A percentile compares a stretch with the other conserved stretches of the same genome.
These are phyloP conservation scores for Anorthoa munda DNA, from an alignment of 2,888 invertebrate genomes.

Conservation along the genomic window DNA sequence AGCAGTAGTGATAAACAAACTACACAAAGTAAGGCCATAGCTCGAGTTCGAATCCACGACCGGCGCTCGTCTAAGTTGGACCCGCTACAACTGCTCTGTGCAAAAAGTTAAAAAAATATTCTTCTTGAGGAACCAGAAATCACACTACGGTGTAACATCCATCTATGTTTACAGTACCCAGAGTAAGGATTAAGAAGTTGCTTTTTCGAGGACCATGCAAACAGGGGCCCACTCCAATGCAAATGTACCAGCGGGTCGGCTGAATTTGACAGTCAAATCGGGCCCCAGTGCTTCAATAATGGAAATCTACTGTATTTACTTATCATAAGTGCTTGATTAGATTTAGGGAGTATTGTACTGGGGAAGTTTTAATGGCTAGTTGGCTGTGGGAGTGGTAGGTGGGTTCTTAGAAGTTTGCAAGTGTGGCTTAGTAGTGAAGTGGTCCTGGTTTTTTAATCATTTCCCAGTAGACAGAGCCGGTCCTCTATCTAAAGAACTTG, in stretches of 20 bases:
- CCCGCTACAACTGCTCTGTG: too few species aligned
- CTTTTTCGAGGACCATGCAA: slow-evolving; percentile 78
- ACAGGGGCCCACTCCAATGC: slow-evolving; percentile 70
- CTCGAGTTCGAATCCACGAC: too few species aligned
- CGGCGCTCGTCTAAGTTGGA: too few species aligned
- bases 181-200: slow-evolving; percentile 77
- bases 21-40: too few species aligned
- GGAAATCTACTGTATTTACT: slow-evolving; percentile 74
- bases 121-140: background rate
- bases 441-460: background rate
- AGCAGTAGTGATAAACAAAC: too few species aligned
- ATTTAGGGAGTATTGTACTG: slow-evolving; percentile 54
- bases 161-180: slow-evolving; percentile 60
- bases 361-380: slow-evolving; percentile 49
- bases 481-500: too few species aligned
- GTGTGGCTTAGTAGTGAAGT: background rate
- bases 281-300: slow-evolving; percentile 68
- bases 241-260: slow-evolving; percentile 65
- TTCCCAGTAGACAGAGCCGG: background rate
- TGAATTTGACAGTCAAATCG: slow-evolving; percentile 75
- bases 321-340: slow-evolving; percentile 73
- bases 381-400: slow-evolving; percentile 6
- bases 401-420: slow-evolving; percentile 4
- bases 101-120: background rate
- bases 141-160: slow-evolving; percentile 64